Evolutionary conservation across 2,797 vertebrate species (phyloP), one percentile per base, ranked within the genome.

Genomic region (Eleutherodactylus coqui): DNA sequence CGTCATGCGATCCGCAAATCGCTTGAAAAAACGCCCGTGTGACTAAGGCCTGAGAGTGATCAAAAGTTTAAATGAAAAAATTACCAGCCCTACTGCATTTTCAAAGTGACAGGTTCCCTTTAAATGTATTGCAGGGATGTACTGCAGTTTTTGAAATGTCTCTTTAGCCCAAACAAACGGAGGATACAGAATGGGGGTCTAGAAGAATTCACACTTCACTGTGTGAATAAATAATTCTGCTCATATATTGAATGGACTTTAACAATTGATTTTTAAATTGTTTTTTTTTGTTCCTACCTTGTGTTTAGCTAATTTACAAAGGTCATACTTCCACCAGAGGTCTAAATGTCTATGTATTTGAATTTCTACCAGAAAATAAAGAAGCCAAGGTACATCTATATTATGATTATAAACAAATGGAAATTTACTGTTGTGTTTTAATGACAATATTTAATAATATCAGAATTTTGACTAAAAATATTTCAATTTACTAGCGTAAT

Each of bases 331-430:
- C 73, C 79, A 83, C 72, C 16, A 75, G 70, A 27, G 79, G 79
- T 19, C 24, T 82, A 45, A 86, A 86, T 60, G 47, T 86, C 2
- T 83, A 36, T 60, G 60, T 86, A 8, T 86, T 70, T 62, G 58
- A 82, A 49, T 86, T 83, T 17, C 7, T 27, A 60, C 49, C 85
- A 60, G 6, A 29, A 82, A 43, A 1, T 41, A 45, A 47, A 34
- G 38, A 80, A 67, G 32, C 24, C 27, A 53, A 77, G 75, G 75
- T 77, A 77, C 55, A 55, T 49, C 5, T 29, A 19, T 67, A 6
- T 16, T 36, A 36, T 19, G 6, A 21, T 36, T 34, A 21, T 38
- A 69, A 36, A 8, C 16, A 67, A 69, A 69, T 75, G 72, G 27
- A 16, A 75, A 49, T 29, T 75, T n/a, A 8, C 14, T 51, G 6